Evolutionary conservation across 2,888 invertebrate species (phyloP).

Genomic region (Lithosia quadra): DNA sequence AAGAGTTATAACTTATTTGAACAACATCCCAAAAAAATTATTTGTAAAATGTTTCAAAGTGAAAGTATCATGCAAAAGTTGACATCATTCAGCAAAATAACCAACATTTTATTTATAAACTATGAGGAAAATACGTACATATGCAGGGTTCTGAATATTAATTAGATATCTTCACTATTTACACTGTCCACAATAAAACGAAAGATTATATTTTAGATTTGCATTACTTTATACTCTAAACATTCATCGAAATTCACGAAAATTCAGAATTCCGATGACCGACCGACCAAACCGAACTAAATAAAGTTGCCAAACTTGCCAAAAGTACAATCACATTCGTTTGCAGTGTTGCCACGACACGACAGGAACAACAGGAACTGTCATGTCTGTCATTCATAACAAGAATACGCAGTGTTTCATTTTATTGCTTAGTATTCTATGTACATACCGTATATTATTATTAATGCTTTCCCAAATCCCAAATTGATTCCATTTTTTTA

Average conservation of each 20-base stretch:
- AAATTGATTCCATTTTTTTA: too few relatives aligned
- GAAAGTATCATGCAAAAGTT: conserved; percentile 69
- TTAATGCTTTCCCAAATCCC: too few relatives aligned
- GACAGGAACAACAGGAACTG: too few relatives aligned
- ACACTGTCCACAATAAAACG: conserved; percentile 42
- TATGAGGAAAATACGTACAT: conserved; percentile 54
- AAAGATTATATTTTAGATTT: conserved; percentile 22
- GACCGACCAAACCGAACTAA: conserved; percentile 40
- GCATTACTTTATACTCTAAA: conserved; percentile 27
- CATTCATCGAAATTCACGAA: conserved; percentile 31
- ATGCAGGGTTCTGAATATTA: conserved; percentile 26
- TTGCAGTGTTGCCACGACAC: conserved; percentile 17
- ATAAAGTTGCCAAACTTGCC: conserved; percentile 21
- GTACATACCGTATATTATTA: too few relatives aligned
- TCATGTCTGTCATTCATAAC: too few relatives aligned
- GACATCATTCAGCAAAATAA: conserved; percentile 66
- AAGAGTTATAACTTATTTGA: conserved; percentile 17
- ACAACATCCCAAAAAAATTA: conserved; percentile 18
- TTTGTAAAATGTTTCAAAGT: conserved; percentile 55
- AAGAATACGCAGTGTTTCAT: too few relatives aligned
- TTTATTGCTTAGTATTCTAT: too few relatives aligned
- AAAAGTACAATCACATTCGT: conserved; percentile 16
- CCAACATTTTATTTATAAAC: conserved; percentile 35
- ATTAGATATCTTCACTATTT: conserved; percentile 33
- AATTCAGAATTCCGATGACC: conserved; percentile 36